Evolutionary conservation across 2,888 invertebrate species (phyloP).

Genomic region (Monoplex corrugatus): DNA sequence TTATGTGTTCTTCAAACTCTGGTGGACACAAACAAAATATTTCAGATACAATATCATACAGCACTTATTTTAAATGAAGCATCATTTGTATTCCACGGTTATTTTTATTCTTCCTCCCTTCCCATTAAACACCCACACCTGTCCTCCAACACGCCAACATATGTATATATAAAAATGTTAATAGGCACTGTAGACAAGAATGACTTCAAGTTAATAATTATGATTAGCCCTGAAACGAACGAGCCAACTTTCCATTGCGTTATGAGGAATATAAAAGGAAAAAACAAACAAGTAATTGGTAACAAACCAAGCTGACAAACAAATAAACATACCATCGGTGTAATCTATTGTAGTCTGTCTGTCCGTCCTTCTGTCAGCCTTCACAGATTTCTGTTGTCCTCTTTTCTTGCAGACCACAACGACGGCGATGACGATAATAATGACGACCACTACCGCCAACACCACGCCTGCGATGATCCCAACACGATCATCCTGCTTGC

Average conservation of each 20-base stretch:
- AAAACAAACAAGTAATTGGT: neutral
- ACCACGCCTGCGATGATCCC: neutral
- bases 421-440: neutral
- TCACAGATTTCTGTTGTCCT: neutral
- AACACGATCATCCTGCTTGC: neutral
- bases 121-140: neutral
- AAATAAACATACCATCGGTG: neutral
- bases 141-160: neutral
- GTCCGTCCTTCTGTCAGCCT: neutral
- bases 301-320: neutral
- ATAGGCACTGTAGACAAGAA: neutral
- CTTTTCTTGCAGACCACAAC: neutral
- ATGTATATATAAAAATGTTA: neutral
- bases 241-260: neutral
- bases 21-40: neutral
- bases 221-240: neutral
- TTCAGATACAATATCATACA: neutral
- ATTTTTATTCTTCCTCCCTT: too few relatives aligned
- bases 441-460: slow-evolving; percentile 1
- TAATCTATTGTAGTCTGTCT: neutral
- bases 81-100: too few relatives aligned
- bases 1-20: neutral
- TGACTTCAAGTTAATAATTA: too few relatives aligned
- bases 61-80: neutral
- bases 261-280: neutral